These are phyloP conservation scores for Dusona sp. DNA, from an alignment of 2,888 invertebrate genomes.

Conservation along the genomic window DNA sequence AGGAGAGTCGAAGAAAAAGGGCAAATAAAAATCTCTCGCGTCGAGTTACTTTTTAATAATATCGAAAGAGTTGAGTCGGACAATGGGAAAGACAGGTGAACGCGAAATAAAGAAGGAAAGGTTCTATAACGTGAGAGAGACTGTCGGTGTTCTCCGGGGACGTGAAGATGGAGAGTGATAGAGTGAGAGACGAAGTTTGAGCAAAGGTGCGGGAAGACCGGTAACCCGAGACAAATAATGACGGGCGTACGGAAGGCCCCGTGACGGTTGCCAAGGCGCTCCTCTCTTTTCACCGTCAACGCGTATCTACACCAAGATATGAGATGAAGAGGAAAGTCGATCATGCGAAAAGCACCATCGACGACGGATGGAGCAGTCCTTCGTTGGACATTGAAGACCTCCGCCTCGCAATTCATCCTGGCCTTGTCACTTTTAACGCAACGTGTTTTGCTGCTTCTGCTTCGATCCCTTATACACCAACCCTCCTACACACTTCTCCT, in stretches of 20 bases:
- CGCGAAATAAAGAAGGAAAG: constrained; percentile 54
- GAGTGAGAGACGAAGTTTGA: constrained; percentile 29
- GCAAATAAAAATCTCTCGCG: constrained; percentile 27
- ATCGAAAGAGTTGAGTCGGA: constrained; percentile 53
- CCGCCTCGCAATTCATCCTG: constrained; percentile 55
- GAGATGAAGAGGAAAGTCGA: constrained; percentile 66
- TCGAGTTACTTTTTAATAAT: constrained; percentile 60
- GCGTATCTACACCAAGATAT: constrained; percentile 20
- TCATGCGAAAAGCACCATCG: constrained; percentile 68
- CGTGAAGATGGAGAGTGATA: constrained; percentile 34
- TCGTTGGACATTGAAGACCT: constrained; percentile 49
- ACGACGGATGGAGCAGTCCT: constrained; percentile 44
- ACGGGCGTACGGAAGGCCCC: constrained; percentile 64
- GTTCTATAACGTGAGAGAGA: constrained; percentile 15
- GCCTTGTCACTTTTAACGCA: constrained; percentile 54
- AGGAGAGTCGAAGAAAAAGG: constrained; percentile 2
- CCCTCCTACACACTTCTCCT: constrained; percentile 16
- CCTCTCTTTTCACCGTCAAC: constrained; percentile 7
- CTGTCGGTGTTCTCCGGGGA: constrained; percentile 27
- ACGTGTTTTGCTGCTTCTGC: constrained; percentile 30
- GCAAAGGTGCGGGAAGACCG: constrained; percentile 57
- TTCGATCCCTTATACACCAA: constrained; percentile 8
- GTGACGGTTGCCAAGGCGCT: constrained; percentile 55
- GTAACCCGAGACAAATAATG: constrained; percentile 70
- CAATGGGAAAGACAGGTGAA: constrained; percentile 63